Base-by-base conservation (phyloP, 2,797 vertebrate species). In the Decapterus maruadsi region DNA sequence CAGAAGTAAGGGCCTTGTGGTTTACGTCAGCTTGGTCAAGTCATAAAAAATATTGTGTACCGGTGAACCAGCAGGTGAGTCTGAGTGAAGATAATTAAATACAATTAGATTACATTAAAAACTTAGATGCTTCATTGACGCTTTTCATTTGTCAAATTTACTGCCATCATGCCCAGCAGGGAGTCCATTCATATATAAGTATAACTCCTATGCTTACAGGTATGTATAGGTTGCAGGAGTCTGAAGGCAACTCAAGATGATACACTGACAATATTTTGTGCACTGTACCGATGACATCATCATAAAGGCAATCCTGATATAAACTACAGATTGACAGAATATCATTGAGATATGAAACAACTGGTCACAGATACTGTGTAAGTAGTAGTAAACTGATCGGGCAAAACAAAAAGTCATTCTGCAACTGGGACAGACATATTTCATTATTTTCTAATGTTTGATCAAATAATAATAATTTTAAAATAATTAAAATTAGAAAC, bases 11-110 rank as follows among this genome's bases (percentile, higher is more conserved):
- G 56, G 51, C 54, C 53, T 69, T 50, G 50, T 0, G 10, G 80
- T 68, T 80, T 8, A 45, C 78, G 75, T 81, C 66, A 81, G 63
- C 14, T 0, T 66, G 68, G 69, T 65, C 12, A 10, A 63, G 53
- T 29, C 31, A 34, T 61, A 55, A 74, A 80, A 43, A 75, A 67
- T 38, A 75, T 62, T 0, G 67, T 31, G 61, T 38, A 58, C 62
- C 36, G 42, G 29, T 54, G 43, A 85, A 80, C 68, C 62, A 79
- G 62, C 67, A 45, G 61, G 63, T 1, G n/a, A 56, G 45, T 38
- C 51, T 43, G 51, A 78, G 45, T 62, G 51, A 63, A 71, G 53
- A 26, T 68, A 55, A 86, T 70, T 16, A n/a, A 53, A 68, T 42
- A 59, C 19, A 71, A 56, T 74, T 75, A 71, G 34, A 56, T 63